Base-by-base conservation (phyloP, 2,113 vertebrate species). In the Perccottus glenii region DNA sequence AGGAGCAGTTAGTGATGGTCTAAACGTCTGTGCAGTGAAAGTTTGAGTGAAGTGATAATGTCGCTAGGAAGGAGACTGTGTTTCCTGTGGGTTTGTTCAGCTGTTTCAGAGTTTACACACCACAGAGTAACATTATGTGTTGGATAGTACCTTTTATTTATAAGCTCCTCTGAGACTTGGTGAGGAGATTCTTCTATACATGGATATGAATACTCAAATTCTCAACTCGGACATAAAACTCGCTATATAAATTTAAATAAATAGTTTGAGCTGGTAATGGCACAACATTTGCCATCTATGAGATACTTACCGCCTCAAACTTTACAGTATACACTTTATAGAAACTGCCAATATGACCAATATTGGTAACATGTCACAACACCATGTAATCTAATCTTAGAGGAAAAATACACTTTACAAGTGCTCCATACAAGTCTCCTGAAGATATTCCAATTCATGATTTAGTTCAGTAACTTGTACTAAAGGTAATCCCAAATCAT, bases 11-110 rank as follows among this genome's bases (percentile, higher is more conserved):
- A 67, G 68, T 74, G 55, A 67, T 45, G 11, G 14, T 55, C 4
- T 40, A 14, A 48, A 60, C 15, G 19, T 36, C 33, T 68, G 59
- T 43, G 2, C n/a, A 0, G 12, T 11, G 38, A 44, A 63, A 49
- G 72, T 68, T 1, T 36, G 64, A 74, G 71, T 81, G 82, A 86
- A 58, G 70, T 69, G 36, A 80, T 75, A 76, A 71, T 75, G 55
- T 87, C 73, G 67, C 12, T 66, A 77, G 87, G 85, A 87, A 86
- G 68, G 69, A 1, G 64, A 77, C 80, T 70, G 68, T 78, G 51
- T 52, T 82, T 85, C 77, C 83, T 81, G 11, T 67, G 49, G 67
- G 73, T 70, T 40, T 15, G 9, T 52, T 70, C 77, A 72, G 66
- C 67, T 75, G 66, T 72, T 75, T 14, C 51, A 7, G 15, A 19